Base-by-base conservation (phyloP, 2,888 invertebrate genomes). In the Orthosia cruda region DNA sequence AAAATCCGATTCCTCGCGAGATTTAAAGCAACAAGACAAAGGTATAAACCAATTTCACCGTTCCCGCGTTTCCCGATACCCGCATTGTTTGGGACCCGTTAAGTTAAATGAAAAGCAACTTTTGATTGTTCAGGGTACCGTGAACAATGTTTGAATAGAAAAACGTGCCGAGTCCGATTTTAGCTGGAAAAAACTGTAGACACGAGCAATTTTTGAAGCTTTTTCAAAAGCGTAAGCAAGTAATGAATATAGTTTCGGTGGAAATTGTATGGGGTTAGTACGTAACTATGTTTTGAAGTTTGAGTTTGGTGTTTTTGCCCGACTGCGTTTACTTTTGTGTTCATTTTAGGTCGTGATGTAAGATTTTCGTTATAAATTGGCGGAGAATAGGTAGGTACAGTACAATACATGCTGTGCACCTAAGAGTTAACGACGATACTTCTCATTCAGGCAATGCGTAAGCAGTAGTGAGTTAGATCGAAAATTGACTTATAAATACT, bases 101-200 rank as follows among this genome's bases (percentile, higher is more conserved):
- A 93, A 93, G 92, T 93, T 94, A 92, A 94, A 94, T 93, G 93
- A 92, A 94, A 94, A 92, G 92, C 91, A 93, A 94, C 92, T 94
- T 93, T 93, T 92, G 93, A 94, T 93, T 94, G 93, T 88, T 87
- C 86, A 80, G 86, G 82, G 84, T 77, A 84, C 88, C 86, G 77
- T 87, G 85, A 90, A 89, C 89, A 90, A 88, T 87, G 87, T 81
- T 84, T 83, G 81, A 66, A 87, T 74, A 81, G 77, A 81, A 86
- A n/a, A 81, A 69, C 49, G 55, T 47, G 66, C 67, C 18, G 65
- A 73, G 72, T 61, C 62, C 61, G 73, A 59, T 82, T 83, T 83
- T 62, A 69, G 40, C 64, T 16, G 23, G 54, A 26, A 84, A 89
- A 89, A 90, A 88, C 86, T 86, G 88, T 59, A 73, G 83, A 18